Conservation (phyloP, 2,888 invertebrate genomes). For the Spodoptera exigua region DNA sequence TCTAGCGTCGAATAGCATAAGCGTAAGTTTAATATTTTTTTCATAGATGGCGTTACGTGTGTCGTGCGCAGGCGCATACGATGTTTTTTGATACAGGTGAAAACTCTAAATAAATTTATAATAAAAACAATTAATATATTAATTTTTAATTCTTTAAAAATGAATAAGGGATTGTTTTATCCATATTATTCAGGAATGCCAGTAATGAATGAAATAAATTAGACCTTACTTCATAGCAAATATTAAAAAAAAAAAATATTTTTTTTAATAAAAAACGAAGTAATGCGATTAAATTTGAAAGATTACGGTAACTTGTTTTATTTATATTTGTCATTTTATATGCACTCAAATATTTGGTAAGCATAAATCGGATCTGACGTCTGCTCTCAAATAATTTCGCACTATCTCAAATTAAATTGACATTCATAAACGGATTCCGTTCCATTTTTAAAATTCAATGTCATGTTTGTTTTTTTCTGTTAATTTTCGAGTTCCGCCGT, state of each 20-base stretch:
- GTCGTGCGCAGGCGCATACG: constrained; percentile 69
- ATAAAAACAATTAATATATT: not conserved
- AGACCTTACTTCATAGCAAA: too few species aligned
- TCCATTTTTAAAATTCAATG: constrained; percentile 77
- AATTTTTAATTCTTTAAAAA: too few species aligned
- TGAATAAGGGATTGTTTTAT: too few species aligned
- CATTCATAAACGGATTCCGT: constrained; percentile 71
- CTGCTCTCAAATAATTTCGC: constrained; percentile 56
- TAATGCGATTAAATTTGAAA: too few species aligned
- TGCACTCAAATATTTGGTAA: not conserved
- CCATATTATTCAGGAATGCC: too few species aligned
- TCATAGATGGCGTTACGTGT: constrained; percentile 73
- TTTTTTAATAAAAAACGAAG: too few species aligned
- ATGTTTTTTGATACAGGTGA: too few species aligned
- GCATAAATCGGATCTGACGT: constrained; percentile 1
- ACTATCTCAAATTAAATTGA: constrained; percentile 68
- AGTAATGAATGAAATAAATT: too few species aligned
- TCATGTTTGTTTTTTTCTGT: constrained; percentile 78
- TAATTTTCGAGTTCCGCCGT: constrained; percentile 79
- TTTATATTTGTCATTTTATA: too few species aligned
- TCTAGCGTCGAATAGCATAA: constrained; percentile 70
- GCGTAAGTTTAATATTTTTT: constrained; percentile 32
- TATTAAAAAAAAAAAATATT: too few species aligned
- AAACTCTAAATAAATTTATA: not conserved
- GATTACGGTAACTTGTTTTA: too few species aligned